Conservation (phyloP, 2,113 vertebrate genomes). For the Formicarius rufipectus region DNA sequence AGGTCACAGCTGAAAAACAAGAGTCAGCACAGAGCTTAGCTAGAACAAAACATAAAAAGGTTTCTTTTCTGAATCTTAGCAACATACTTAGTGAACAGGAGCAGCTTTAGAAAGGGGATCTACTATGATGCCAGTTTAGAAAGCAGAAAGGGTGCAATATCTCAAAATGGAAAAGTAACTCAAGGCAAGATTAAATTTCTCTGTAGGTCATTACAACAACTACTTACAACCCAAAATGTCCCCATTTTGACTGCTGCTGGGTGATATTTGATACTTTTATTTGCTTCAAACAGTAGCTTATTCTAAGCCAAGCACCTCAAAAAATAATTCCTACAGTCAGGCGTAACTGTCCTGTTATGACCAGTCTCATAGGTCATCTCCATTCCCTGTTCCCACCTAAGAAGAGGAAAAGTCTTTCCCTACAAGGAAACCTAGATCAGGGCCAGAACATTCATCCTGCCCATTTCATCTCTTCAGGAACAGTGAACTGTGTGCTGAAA, state of each 20-base stretch:
- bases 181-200: background rate
- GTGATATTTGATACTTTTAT: background rate
- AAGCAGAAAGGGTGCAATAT: background rate
- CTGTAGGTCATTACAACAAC: background rate
- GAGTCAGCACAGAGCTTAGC: background rate
- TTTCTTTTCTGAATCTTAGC: background rate
- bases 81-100: background rate
- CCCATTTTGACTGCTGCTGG: background rate
- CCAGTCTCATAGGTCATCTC: background rate
- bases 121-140: background rate
- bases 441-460: background rate
- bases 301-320: background rate
- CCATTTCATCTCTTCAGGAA: background rate
- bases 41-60: background rate
- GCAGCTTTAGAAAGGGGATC: background rate
- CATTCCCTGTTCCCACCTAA: background rate
- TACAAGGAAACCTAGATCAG: background rate
- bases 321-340: background rate
- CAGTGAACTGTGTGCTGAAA: background rate
- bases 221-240: background rate
- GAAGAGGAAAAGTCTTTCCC: background rate
- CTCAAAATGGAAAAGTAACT: background rate
- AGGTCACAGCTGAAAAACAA: constrained; percentile 67
- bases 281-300: background rate
- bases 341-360: background rate